Percentiles rank a stretch among this genome's conserved stretches.
Evolutionary conservation across 2,888 invertebrate genomes (phyloP).

Genomic region (Sminthurinus aureus): DNA sequence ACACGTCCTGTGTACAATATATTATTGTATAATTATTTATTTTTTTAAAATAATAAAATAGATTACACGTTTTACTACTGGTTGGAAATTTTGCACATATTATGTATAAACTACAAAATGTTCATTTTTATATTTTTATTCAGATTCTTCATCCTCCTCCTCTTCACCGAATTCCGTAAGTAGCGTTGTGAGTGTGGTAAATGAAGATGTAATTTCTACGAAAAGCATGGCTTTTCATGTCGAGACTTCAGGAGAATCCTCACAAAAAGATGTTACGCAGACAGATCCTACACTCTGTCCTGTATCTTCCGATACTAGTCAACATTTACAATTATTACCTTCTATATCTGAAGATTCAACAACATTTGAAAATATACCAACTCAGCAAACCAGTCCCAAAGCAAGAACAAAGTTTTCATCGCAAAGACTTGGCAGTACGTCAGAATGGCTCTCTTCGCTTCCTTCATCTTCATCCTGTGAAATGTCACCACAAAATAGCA

Average conservation of each 20-base stretch:
- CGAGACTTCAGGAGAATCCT: background rate
- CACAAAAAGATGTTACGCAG: background rate
- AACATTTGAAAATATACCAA: background rate
- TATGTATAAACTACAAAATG: no score
- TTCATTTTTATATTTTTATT: no score
- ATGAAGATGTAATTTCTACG: constrained; percentile 65
- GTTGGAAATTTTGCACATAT: no score
- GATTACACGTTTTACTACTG: no score
- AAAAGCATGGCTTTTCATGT: background rate
- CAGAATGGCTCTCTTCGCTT: constrained; percentile 63
- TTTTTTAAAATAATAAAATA: no score
- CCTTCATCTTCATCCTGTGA: constrained; percentile 63
- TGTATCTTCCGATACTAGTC: background rate
- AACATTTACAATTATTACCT: background rate
- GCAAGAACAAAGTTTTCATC: constrained; percentile 65
- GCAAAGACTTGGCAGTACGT: constrained; percentile 60
- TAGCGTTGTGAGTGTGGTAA: constrained; percentile 81
- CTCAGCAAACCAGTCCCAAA: constrained; percentile 69
- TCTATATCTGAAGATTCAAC: background rate
- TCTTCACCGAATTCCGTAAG: constrained; percentile 88
- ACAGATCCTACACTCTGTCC: background rate
- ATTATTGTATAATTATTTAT: no score
- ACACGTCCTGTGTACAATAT: no score
- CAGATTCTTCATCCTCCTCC: constrained; percentile 79
- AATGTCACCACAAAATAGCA: background rate